These are phyloP conservation scores for Panonychus citri DNA, from an alignment of 1,140 invertebrate species.

Conservation along the genomic window DNA sequence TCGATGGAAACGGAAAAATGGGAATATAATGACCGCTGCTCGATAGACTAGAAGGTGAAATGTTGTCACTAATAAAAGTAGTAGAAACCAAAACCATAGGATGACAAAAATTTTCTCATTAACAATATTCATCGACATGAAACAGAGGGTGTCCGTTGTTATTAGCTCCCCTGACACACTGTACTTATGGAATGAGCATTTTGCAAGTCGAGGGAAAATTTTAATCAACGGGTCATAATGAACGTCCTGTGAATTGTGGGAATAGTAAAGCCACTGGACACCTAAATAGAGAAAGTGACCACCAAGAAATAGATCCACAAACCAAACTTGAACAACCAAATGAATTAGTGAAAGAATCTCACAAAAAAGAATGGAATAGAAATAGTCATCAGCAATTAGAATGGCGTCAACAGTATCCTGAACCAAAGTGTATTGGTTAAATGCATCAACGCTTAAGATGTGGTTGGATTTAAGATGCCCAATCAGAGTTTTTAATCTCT, in stretches of 20 bases:
- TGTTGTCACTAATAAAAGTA: constrained; percentile 14
- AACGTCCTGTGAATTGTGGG: neutral
- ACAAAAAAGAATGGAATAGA: neutral
- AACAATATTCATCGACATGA: constrained; percentile 18
- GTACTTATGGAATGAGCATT: constrained; percentile 47
- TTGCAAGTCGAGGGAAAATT: constrained; percentile 53
- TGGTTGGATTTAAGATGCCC: neutral
- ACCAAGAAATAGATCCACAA: constrained; percentile 26
- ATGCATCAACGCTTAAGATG: neutral
- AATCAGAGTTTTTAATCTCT: neutral
- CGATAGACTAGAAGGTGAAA: constrained; percentile 20
- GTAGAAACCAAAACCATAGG: constrained; percentile 19
- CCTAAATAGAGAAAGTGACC: constrained; percentile 31
- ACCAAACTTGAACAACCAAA: neutral
- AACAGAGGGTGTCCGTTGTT: constrained; percentile 35
- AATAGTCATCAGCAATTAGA: neutral
- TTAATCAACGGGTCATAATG: constrained; percentile 35
- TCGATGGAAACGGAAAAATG: neutral
- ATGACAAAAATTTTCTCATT: constrained; percentile 20
- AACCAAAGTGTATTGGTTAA: neutral
- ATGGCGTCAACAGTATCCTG: neutral
- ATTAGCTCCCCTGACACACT: constrained; percentile 14
- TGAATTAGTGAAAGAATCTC: neutral
- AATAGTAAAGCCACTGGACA: constrained; percentile 42
- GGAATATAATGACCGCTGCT: neutral